Evolutionary conservation across 2,888 invertebrate species (phyloP).

Genomic region (Hemistola chrysoprasaria): DNA sequence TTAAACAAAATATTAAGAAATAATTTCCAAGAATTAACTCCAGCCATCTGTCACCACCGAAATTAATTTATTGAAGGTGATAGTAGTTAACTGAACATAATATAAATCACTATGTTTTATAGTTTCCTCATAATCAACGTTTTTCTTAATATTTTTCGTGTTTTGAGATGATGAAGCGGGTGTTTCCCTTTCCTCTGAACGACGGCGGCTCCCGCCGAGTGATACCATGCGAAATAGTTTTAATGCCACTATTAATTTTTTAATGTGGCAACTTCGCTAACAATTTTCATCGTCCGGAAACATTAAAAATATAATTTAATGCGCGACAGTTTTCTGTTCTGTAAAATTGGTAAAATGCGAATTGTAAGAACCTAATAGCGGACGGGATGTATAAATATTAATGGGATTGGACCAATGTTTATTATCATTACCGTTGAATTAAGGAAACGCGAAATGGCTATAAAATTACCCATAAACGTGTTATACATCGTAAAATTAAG

Average conservation of each 20-base stretch:
- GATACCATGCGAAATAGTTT: conserved; percentile 76
- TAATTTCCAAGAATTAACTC: conserved; percentile 10
- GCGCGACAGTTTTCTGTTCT: conserved; percentile 68
- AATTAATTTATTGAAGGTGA: conserved; percentile 25
- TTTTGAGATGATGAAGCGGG: conserved; percentile 70
- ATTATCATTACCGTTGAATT: conserved; percentile 49
- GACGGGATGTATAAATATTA: conserved; percentile 73
- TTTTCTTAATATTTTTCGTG: conserved; percentile 60
- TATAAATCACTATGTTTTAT: conserved; percentile 65
- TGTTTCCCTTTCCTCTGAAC: conserved; percentile 70
- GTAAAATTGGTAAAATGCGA: conserved; percentile 71
- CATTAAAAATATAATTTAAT: conserved; percentile 75
- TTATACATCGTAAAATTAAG: conserved; percentile 8
- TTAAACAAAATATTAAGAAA: conserved; percentile 7
- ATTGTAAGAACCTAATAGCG: conserved; percentile 62
- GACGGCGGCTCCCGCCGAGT: conserved; percentile 50
- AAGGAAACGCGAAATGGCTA: conserved; percentile 50
- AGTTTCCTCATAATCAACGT: conserved; percentile 59
- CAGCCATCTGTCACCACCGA: conserved; percentile 14
- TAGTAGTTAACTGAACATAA: conserved; percentile 19
- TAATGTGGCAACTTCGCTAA: conserved; percentile 70
- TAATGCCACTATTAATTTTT: conserved; percentile 72
- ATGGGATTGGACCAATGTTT: conserved; percentile 57
- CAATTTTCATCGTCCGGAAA: conserved; percentile 71
- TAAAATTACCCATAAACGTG: conserved; percentile 44